phyloP scores from a whole-genome alignment of 2,888 invertebrate genomes.

The Anodontia alba region DNA sequence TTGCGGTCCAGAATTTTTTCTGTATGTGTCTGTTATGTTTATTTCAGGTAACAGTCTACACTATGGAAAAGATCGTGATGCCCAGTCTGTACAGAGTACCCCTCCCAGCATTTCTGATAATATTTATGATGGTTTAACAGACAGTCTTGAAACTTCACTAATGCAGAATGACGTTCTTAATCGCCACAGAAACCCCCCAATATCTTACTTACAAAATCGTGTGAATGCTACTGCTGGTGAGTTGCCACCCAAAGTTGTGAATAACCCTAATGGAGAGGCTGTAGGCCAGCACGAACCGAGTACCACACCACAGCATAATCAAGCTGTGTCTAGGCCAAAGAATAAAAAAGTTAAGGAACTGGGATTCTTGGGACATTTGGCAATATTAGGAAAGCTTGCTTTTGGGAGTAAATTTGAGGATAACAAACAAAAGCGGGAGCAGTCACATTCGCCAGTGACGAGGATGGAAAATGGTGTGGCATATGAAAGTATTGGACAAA shows the following conservation, averaged over 20 bases:
- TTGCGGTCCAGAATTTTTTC: no score
- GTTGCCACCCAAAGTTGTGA: slow-evolving; percentile 84
- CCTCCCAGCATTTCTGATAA: slow-evolving; percentile 61
- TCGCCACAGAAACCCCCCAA: slow-evolving; percentile 85
- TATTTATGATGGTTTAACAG: slow-evolving; percentile 79
- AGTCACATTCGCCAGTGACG: slow-evolving; percentile 5
- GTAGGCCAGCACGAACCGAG: slow-evolving; percentile 19
- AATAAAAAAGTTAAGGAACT: slow-evolving; percentile 74
- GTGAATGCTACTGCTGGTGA: slow-evolving; percentile 86
- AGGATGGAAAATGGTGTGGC: slow-evolving; percentile 43
- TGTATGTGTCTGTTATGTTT: not conserved
- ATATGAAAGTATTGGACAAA: slow-evolving; percentile 54
- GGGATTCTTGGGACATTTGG: slow-evolving; percentile 62
- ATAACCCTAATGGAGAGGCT: slow-evolving; percentile 78
- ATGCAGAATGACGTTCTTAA: slow-evolving; percentile 86
- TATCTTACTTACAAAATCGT: slow-evolving; percentile 91
- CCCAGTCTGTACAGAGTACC: slow-evolving; percentile 54
- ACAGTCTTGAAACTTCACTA: slow-evolving; percentile 82
- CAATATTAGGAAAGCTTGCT: slow-evolving; percentile 53
- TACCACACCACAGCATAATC: slow-evolving; percentile 30
- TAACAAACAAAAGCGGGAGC: slow-evolving; percentile 41
- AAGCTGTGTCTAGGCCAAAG: slow-evolving; percentile 46
- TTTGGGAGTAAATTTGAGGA: slow-evolving; percentile 53
- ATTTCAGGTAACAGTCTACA: slow-evolving; percentile 67
- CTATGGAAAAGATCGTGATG: slow-evolving; percentile 64